Evolutionary conservation across 2,888 invertebrate species (phyloP).

Genomic region (Syrphus vitripennis): DNA sequence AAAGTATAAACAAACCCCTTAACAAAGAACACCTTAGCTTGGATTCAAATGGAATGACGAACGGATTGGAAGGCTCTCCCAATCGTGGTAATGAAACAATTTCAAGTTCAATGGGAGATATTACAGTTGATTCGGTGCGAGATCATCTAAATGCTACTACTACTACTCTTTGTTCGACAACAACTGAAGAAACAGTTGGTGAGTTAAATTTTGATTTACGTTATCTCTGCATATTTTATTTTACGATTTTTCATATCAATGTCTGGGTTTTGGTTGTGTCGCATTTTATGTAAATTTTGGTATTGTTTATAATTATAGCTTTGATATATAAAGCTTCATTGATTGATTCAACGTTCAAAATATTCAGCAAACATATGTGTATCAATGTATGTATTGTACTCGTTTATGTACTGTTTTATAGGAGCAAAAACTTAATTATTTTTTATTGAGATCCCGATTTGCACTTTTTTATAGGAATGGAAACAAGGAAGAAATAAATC

Average conservation of each 20-base stretch:
- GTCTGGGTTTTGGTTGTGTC: background rate
- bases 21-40: constrained; percentile 73
- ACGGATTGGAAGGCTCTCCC: constrained; percentile 82
- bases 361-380: constrained; percentile 7
- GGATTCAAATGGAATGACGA: constrained; percentile 77
- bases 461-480: constrained; percentile 40
- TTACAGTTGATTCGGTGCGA: constrained; percentile 96
- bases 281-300: background rate
- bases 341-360: constrained; percentile 2
- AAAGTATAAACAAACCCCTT: constrained; percentile 60
- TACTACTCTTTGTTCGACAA: constrained; percentile 80
- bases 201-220: constrained; percentile 56
- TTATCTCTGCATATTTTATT: background rate
- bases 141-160: constrained; percentile 87
- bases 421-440: constrained; percentile 5
- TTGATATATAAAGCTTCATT: constrained; percentile 10
- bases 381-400: background rate
- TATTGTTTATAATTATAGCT: background rate
- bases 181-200: constrained; percentile 81
- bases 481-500: constrained; percentile 27
- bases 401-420: background rate
- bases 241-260: background rate
- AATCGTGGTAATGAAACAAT: constrained; percentile 82
- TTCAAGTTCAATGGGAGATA: constrained; percentile 89
- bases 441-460: background rate